Percentiles rank a stretch among this genome's conserved stretches.
Evolutionary conservation across 2,888 invertebrate species (phyloP).

Genomic region (Eutolmus rufibarbis): DNA sequence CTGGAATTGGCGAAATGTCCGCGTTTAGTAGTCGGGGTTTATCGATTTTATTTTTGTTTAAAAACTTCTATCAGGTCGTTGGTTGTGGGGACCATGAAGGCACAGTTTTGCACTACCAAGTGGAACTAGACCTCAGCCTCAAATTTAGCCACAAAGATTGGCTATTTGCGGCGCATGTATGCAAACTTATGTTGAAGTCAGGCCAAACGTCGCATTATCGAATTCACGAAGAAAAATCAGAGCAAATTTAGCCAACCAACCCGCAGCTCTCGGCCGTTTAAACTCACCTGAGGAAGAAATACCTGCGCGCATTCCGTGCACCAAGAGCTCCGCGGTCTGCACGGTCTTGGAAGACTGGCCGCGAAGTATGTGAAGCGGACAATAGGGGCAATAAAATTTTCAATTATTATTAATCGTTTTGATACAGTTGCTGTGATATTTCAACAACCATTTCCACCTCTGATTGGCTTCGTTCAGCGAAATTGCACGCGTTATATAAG

Average conservation of each 20-base stretch:
- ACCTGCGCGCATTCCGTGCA: constrained; percentile 18
- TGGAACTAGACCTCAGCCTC: background rate
- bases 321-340: background rate
- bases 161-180: background rate
- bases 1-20: constrained; percentile 22
- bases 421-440: background rate
- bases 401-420: constrained; percentile 31
- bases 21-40: background rate
- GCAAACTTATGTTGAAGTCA: background rate
- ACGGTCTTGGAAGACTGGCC: constrained; percentile 5
- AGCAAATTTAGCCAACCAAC: constrained; percentile 2
- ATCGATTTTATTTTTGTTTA: background rate
- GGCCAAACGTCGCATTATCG: background rate
- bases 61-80: constrained; percentile 5
- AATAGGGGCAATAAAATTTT: constrained; percentile 15
- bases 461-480: background rate
- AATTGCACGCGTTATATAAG: background rate
- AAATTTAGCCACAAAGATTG: background rate
- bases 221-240: constrained; percentile 21
- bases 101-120: background rate
- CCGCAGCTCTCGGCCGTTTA: background rate
- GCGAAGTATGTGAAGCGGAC: constrained; percentile 16
- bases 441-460: background rate
- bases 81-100: background rate
- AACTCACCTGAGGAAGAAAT: constrained; percentile 20